Conservation (phyloP, 64 coral and sea anemone species). For the Montipora sp. region DNA sequence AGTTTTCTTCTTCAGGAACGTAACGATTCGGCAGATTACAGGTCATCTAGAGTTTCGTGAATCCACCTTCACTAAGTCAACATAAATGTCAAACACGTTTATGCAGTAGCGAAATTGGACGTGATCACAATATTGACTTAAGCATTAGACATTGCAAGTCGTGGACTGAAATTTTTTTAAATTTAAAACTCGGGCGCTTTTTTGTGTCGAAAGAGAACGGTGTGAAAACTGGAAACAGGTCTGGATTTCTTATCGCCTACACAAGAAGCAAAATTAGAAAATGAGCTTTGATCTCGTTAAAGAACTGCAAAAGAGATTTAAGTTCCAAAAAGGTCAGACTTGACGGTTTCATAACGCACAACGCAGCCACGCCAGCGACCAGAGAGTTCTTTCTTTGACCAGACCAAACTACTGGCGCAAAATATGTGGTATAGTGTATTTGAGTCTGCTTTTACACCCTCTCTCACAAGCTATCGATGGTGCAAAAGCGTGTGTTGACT, state of each 20-base stretch:
- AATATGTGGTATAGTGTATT: no score
- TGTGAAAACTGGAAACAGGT: background rate
- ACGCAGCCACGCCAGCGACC: no score
- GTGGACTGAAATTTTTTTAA: background rate
- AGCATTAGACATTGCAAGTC: background rate
- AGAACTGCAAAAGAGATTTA: background rate
- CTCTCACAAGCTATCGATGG: background rate
- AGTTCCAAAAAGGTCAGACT: background rate
- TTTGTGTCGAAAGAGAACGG: background rate
- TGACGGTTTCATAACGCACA: background rate
- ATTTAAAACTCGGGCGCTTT: background rate
- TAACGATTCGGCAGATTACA: background rate
- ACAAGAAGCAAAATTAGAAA: background rate
- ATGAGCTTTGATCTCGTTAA: background rate
- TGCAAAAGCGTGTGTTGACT: background rate
- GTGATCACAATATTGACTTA: slow-evolving; percentile 80
- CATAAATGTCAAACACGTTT: slow-evolving; percentile 3
- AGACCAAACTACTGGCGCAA: no score
- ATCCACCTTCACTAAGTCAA: background rate
- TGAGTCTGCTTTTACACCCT: no score
- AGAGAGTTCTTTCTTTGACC: no score
- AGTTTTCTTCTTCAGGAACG: slow-evolving; percentile 8
- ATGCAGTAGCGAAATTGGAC: slow-evolving; percentile 1
- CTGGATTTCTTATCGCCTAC: background rate
- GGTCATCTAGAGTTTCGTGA: background rate